Evolutionary conservation across 2,113 vertebrate species (phyloP).

Genomic region (Chaetodon auriga): DNA sequence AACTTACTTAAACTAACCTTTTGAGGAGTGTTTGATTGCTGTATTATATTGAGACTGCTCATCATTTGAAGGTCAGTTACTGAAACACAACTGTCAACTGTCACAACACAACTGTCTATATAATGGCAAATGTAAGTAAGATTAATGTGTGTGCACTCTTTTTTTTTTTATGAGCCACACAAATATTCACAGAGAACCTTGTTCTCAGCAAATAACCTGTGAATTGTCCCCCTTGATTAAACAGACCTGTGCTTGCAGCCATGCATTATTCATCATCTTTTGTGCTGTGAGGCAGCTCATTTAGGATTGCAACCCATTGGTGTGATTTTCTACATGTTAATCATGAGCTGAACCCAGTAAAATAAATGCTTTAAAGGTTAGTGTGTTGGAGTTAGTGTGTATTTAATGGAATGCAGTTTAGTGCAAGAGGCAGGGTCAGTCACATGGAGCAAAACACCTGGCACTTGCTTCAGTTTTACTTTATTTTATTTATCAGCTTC

Average conservation of each 20-base stretch:
- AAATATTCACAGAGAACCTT: not conserved
- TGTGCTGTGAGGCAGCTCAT: not conserved
- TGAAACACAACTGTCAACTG: too few species aligned
- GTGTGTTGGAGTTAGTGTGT: not conserved
- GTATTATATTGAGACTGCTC: not conserved
- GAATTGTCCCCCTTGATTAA: not conserved
- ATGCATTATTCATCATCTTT: not conserved
- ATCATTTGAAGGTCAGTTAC: not conserved
- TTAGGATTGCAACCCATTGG: too few species aligned
- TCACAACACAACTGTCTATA: not conserved
- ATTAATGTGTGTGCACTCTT: too few species aligned
- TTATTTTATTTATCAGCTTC: not conserved
- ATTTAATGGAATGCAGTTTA: conserved; percentile 5
- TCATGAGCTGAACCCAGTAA: not conserved
- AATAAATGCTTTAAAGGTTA: too few species aligned
- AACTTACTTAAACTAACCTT: too few species aligned
- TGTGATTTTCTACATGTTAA: not conserved
- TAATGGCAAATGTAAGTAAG: not conserved
- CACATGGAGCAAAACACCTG: not conserved
- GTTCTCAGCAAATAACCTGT: not conserved
- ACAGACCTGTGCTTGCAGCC: not conserved
- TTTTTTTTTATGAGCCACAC: not conserved
- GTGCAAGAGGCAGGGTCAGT: not conserved
- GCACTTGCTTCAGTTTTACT: not conserved
- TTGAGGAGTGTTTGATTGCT: not conserved